Conservation (phyloP, 2,113 vertebrate species). For the Pantherophis guttatus region DNA sequence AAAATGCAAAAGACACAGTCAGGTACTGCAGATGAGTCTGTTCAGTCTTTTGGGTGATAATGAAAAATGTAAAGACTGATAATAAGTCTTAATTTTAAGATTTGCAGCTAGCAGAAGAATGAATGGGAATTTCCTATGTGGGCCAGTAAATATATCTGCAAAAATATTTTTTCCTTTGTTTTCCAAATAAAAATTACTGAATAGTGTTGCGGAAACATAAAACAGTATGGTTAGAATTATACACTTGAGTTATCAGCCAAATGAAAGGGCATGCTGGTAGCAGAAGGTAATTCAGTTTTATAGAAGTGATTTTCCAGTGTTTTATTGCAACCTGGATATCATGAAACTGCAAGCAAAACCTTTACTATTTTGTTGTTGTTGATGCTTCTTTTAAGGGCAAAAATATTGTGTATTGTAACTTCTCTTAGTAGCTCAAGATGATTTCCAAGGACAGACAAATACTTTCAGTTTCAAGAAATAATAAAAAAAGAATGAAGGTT, state of each 20-base stretch:
- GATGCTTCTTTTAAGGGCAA: constrained; percentile 25
- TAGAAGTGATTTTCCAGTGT: constrained; percentile 47
- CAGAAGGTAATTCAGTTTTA: constrained; percentile 43
- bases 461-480: constrained; percentile 1
- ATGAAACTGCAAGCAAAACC: constrained; percentile 29
- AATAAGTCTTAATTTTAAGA: background rate
- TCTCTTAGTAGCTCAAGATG: constrained; percentile 14
- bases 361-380: background rate
- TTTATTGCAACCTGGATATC: constrained; percentile 47
- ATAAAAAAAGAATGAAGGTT: background rate
- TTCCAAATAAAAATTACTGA: constrained; percentile 35
- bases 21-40: background rate
- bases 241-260: constrained; percentile 38
- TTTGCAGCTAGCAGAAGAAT: background rate
- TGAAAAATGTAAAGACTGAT: background rate
- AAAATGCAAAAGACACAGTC: background rate
- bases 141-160: constrained; percentile 27
- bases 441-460: background rate
- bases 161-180: constrained; percentile 7
- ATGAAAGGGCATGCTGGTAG: constrained; percentile 23
- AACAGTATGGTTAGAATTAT: constrained; percentile 41
- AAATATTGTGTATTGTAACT: background rate
- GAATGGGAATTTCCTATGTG: constrained; percentile 21
- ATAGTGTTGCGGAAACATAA: constrained; percentile 36
- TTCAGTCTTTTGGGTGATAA: background rate